A percentile compares a stretch with the other conserved stretches of the same genome.
Conservation (phyloP, 2,888 invertebrate genomes). For the Lysandra coridon region DNA sequence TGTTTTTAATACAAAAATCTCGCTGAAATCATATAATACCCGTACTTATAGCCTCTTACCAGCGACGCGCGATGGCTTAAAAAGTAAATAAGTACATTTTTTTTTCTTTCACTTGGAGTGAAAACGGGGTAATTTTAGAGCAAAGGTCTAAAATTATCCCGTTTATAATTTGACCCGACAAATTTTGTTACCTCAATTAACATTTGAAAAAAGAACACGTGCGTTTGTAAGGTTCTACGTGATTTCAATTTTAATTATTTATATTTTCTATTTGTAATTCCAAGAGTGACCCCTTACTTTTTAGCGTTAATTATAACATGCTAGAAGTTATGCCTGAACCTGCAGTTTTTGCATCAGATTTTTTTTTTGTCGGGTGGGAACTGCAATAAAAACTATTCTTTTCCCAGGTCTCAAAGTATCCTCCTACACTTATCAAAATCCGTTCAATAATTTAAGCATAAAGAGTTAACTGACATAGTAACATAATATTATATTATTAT, state of each 20-base stretch:
- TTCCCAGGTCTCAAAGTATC: too few species aligned
- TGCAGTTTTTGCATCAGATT: too few species aligned
- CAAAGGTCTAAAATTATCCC: neutral
- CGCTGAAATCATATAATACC: neutral
- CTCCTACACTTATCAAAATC: too few species aligned
- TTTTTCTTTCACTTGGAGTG: neutral
- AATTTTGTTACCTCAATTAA: slow-evolving; percentile 15
- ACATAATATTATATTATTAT: too few species aligned
- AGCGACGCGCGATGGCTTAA: neutral
- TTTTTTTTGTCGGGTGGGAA: too few species aligned
- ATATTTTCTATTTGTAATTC: neutral
- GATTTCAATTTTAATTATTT: neutral
- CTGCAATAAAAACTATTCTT: too few species aligned
- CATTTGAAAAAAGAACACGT: slow-evolving; percentile 5
- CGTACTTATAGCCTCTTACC: neutral
- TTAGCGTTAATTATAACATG: neutral
- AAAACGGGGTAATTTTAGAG: too few species aligned
- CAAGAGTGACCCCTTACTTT: neutral
- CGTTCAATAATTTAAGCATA: too few species aligned
- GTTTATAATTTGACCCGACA: neutral
- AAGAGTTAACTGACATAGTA: too few species aligned
- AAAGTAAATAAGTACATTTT: neutral
- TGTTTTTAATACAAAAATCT: neutral
- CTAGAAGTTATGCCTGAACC: neutral
- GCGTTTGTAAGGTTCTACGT: slow-evolving; percentile 2